A percentile compares a stretch with the other conserved stretches of the same genome.
phyloP scores from a whole-genome alignment of 92 coral and sea anemone species.

The Muricea muricata region DNA sequence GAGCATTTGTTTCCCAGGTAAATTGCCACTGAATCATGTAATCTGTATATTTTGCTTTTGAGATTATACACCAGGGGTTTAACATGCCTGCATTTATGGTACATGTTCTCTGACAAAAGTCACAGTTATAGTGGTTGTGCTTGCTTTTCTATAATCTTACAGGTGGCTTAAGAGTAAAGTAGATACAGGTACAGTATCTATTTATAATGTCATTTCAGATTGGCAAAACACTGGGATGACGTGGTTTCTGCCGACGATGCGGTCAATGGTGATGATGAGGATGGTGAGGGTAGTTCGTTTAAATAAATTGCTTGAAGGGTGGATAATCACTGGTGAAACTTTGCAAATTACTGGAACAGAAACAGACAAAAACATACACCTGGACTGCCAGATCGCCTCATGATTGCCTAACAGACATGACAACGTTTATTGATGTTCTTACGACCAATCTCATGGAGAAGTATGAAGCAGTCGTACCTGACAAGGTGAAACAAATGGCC shows the following conservation, averaged over 20 bases:
- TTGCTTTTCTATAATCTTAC: too few relatives aligned
- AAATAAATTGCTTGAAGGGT: constrained; percentile 10
- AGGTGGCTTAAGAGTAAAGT: too few relatives aligned
- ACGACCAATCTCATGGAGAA: constrained; percentile 3
- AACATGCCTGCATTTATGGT: too few relatives aligned
- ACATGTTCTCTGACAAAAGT: too few relatives aligned
- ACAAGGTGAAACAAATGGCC: background rate
- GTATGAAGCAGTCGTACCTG: constrained; percentile 21
- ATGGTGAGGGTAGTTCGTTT: background rate
- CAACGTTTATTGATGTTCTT: background rate
- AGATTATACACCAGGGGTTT: too few relatives aligned
- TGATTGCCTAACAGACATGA: constrained; percentile 24
- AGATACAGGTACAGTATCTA: too few relatives aligned
- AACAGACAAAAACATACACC: constrained; percentile 13
- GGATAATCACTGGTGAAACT: constrained; percentile 28
- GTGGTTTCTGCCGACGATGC: background rate
- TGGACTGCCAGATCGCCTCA: constrained; percentile 28
- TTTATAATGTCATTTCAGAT: too few relatives aligned
- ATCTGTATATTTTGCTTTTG: too few relatives aligned
- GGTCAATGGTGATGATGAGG: background rate
- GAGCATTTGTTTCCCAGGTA: constrained; percentile 28
- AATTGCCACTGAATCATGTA: too few relatives aligned
- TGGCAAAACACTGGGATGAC: background rate
- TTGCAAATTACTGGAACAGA: background rate
- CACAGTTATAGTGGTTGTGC: too few relatives aligned